Base-by-base conservation (phyloP, 2,797 vertebrate genomes). In the Acanthurus lineatus region DNA sequence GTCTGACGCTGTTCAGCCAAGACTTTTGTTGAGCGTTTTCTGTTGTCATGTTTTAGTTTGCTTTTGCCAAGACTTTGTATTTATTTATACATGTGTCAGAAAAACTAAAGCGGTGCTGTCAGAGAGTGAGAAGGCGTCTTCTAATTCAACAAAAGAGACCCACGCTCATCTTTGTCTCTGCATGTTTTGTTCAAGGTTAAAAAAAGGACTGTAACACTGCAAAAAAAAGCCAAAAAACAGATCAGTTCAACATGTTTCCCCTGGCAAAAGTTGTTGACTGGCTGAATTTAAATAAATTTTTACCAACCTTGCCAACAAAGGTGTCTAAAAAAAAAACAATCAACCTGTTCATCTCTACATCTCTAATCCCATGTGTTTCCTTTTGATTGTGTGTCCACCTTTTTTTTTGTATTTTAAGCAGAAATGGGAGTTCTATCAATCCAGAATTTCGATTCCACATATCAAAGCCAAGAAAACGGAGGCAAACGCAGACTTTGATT, bases 381-480 rank as follows among this genome's bases (percentile, higher is more conserved):
- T 47, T 84, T 53, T 17, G 44, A 67, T 6, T 51, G 3, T 14
- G 3, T 6, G 17, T 3, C 2, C 8, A 53, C 40, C 15, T 62
- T 77, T 44, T 5, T 76, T 20, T 56, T 53, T 44, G n/a, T 44
- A 9, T 67, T 71, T 76, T 25, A 28, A 64, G n/a, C 49, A 20
- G 14, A 67, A 61, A 61, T 15, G 3, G 0, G 17, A 2, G 0
- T 53, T 79, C 79, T 67, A 82, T 77, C 57, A 47, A 15, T 6
- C 56, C 22, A 51, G 9, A 1, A 38, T 44, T 12, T 79, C 32
- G 25, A 9, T 69, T 81, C 15, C 12, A 28, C 38, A 75, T 47
- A 47, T 80, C 35, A 86, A 84, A 86, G 62, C 17, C 59, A 51
- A 58, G 44, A 19, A 51, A 86, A 82, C 53, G 12, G 32, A 69